A percentile compares a stretch with the other conserved stretches of the same genome.
Evolutionary conservation across 2,797 vertebrate species (phyloP).

Genomic region (Psittacula derbiana): DNA sequence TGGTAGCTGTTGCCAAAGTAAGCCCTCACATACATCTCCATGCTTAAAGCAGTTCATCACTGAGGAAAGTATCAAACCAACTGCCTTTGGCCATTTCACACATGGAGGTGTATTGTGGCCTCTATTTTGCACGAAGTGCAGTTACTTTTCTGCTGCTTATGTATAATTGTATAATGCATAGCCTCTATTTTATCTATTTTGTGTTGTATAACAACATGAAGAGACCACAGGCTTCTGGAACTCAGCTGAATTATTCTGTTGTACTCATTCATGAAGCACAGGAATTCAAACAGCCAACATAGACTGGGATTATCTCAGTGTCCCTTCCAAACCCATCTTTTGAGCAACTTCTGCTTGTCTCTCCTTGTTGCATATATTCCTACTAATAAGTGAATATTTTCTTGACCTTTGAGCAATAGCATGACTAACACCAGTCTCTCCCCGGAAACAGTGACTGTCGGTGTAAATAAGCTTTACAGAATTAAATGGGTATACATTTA

Average conservation of each 20-base stretch:
- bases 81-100: not conserved
- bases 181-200: not conserved
- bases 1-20: not conserved
- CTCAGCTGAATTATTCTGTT: not conserved
- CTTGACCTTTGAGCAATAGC: not conserved
- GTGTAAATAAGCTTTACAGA: not conserved
- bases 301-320: not conserved
- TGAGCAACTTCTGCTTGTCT: not conserved
- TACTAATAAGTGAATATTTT: not conserved
- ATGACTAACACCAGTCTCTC: not conserved
- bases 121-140: not conserved
- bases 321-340: not conserved
- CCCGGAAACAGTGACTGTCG: not conserved
- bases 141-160: not conserved
- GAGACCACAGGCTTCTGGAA: not conserved
- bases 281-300: not conserved
- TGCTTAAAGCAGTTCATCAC: not conserved
- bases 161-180: not conserved
- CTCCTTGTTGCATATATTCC: not conserved
- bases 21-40: not conserved
- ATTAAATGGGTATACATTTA: not conserved
- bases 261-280: not conserved
- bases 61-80: not conserved
- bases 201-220: not conserved
- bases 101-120: not conserved